These are phyloP conservation scores for Eremophila alpestris DNA, from an alignment of 2,797 vertebrate genomes.

Conservation along the genomic window DNA sequence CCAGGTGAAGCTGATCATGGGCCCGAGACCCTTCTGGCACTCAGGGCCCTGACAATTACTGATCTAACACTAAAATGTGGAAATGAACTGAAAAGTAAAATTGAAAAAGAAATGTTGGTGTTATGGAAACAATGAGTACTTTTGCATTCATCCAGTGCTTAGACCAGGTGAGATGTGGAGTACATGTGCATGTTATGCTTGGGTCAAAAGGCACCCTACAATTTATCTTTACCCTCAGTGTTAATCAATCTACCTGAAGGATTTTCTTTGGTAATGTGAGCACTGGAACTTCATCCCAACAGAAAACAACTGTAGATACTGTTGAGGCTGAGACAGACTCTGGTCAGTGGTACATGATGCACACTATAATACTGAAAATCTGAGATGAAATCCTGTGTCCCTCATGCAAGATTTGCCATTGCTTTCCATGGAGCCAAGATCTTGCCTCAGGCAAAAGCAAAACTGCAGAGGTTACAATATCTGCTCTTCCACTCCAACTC, in stretches of 20 bases:
- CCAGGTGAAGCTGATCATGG: neutral
- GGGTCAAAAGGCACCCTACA: rapidly evolving
- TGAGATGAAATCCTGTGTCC: neutral
- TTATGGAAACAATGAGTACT: neutral
- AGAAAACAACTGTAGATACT: neutral
- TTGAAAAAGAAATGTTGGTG: neutral
- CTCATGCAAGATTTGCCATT: neutral
- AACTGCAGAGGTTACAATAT: slow-evolving; percentile 60
- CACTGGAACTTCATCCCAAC: neutral
- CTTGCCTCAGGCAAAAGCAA: slow-evolving; percentile 47
- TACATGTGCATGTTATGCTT: neutral
- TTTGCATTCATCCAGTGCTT: too few relatives aligned
- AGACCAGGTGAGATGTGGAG: neutral
- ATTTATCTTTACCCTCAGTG: neutral
- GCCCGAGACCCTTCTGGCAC: neutral
- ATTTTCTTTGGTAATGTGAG: neutral
- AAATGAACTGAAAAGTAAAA: neutral
- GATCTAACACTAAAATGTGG: neutral
- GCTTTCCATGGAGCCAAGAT: neutral
- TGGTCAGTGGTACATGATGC: neutral
- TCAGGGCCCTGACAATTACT: neutral
- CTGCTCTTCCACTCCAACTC: slow-evolving; percentile 44
- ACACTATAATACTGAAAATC: neutral
- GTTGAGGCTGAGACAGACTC: neutral
- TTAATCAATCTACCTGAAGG: neutral